Conservation (phyloP, 2,888 invertebrate genomes). For the Chalcosyrphus nemorum region DNA sequence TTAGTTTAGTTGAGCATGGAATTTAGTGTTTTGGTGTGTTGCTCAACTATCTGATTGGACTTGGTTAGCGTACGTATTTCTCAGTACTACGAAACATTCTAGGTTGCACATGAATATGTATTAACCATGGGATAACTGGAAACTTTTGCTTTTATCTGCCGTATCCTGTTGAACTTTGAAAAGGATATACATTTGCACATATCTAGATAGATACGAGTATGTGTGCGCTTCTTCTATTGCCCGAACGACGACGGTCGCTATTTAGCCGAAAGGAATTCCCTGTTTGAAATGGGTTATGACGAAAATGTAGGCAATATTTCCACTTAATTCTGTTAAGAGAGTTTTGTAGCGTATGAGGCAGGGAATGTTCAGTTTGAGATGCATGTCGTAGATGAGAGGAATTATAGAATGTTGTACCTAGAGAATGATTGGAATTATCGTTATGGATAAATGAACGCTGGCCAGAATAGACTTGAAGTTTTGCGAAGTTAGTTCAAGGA, state of each 20-base stretch:
- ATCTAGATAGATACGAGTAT: too few species aligned
- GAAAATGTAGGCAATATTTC: constrained; percentile 32
- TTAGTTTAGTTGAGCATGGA: constrained; percentile 65
- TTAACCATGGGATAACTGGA: constrained; percentile 41
- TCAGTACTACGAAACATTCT: constrained; percentile 51
- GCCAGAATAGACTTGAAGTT: neutral
- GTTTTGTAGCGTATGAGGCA: neutral
- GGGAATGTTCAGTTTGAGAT: neutral
- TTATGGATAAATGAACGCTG: neutral
- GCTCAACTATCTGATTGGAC: constrained; percentile 64
- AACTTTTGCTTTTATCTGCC: constrained; percentile 54
- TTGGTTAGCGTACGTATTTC: constrained; percentile 55
- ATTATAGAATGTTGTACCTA: too few species aligned
- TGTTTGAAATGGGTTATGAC: neutral
- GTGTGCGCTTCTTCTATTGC: constrained; percentile 1
- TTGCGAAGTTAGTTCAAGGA: neutral
- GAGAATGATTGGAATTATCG: neutral
- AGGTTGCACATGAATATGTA: constrained; percentile 59
- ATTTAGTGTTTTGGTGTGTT: constrained; percentile 60
- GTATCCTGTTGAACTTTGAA: constrained; percentile 49
- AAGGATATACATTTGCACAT: neutral
- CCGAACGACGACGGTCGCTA: constrained; percentile 14
- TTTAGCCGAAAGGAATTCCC: constrained; percentile 31
- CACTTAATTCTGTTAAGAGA: constrained; percentile 28
- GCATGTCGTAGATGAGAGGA: neutral